Conservation (phyloP, 2,888 invertebrate species). For the Pachymerium ferrugineum region DNA sequence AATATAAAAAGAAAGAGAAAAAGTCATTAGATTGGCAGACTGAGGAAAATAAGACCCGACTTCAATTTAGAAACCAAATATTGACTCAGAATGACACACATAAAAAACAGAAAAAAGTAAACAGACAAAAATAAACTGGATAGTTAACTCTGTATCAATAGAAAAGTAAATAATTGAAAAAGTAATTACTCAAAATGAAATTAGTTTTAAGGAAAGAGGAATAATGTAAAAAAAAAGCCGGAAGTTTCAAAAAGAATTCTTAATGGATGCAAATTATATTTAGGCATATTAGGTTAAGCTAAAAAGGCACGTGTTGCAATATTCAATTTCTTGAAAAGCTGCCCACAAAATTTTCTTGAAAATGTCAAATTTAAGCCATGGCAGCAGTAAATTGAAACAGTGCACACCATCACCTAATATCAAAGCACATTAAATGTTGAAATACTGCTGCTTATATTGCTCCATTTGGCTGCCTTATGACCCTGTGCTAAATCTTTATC, state of each 20-base stretch:
- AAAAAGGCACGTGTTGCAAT: not conserved
- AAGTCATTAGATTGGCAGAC: not conserved
- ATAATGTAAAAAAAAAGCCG: not conserved
- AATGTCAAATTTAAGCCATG: slow-evolving; percentile 3
- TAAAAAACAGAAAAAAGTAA: not conserved
- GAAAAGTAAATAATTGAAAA: not conserved
- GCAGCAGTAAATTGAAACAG: slow-evolving; percentile 15
- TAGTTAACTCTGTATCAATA: not conserved
- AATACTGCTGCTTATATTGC: slow-evolving; percentile 21
- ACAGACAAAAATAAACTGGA: not conserved
- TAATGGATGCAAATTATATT: not conserved
- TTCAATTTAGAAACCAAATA: not conserved
- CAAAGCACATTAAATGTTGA: slow-evolving; percentile 15
- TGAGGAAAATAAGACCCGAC: not conserved
- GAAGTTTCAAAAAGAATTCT: not conserved
- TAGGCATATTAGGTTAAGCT: not conserved
- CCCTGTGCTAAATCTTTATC: slow-evolving; percentile 18
- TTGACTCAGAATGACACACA: not conserved
- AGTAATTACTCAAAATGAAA: not conserved
- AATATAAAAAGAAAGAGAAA: not conserved
- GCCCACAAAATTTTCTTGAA: slow-evolving; percentile 3
- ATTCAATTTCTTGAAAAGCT: not conserved
- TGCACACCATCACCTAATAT: slow-evolving; percentile 18
- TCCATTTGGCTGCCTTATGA: slow-evolving; percentile 21
- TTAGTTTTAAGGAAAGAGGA: not conserved